These are phyloP conservation scores for Zaprionus ornatus DNA, from an alignment of 1,140 invertebrate genomes.

Conservation along the genomic window DNA sequence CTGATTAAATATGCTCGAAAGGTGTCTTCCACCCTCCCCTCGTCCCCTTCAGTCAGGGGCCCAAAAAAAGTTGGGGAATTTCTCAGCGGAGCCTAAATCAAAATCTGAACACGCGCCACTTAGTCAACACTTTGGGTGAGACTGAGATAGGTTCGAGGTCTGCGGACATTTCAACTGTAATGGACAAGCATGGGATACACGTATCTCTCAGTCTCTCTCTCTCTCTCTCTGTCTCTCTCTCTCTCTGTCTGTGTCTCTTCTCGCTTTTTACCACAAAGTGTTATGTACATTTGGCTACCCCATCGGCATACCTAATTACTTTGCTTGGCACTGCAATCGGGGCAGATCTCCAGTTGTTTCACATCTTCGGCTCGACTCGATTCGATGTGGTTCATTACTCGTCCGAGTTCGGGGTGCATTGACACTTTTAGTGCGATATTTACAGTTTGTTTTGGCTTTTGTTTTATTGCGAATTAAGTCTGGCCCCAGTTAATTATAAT, in stretches of 20 bases:
- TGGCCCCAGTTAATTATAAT: constrained; percentile 48
- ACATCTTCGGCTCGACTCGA: neutral
- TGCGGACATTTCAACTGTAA: constrained; percentile 11
- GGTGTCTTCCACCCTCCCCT: constrained; percentile 21
- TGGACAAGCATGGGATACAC: constrained; percentile 47
- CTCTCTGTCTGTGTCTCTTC: constrained; percentile 19
- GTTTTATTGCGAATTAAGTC: constrained; percentile 44
- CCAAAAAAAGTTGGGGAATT: constrained; percentile 47
- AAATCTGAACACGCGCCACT: constrained; percentile 73
- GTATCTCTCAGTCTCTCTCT: constrained; percentile 17
- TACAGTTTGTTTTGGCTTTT: constrained; percentile 12
- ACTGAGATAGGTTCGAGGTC: constrained; percentile 27
- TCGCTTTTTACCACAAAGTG: constrained; percentile 54
- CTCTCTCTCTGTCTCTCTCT: neutral
- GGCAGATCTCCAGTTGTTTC: constrained; percentile 36
- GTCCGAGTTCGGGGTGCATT: constrained; percentile 54
- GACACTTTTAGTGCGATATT: constrained; percentile 41
- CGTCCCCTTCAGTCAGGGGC: neutral
- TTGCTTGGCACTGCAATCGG: constrained; percentile 60
- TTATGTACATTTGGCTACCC: constrained; percentile 71
- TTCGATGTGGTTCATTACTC: constrained; percentile 20
- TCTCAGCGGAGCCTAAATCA: constrained; percentile 61
- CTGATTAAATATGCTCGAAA: constrained; percentile 71
- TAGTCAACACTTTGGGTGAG: constrained; percentile 65
- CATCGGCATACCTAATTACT: constrained; percentile 76